Evolutionary conservation across 2,797 vertebrate genomes (phyloP).

Genomic region (Huso huso): DNA sequence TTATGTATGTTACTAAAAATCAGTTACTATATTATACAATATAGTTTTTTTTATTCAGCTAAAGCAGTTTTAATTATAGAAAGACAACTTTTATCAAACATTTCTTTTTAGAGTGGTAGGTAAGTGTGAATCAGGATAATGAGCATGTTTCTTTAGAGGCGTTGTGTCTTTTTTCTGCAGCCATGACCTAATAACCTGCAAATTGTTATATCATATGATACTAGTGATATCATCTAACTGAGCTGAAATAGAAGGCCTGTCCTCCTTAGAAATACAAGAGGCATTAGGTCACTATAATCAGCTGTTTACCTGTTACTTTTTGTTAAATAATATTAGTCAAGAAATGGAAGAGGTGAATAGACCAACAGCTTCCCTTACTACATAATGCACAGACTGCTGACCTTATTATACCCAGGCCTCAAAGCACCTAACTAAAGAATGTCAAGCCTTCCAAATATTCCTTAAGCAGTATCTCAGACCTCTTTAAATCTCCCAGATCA

Average conservation of each 20-base stretch:
- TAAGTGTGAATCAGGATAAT: no score
- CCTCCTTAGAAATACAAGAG: background rate
- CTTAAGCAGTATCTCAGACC: no score
- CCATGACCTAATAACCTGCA: background rate
- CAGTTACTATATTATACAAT: no score
- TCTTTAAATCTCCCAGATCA: no score
- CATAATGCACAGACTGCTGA: constrained; percentile 22
- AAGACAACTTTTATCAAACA: no score
- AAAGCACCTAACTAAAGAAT: no score
- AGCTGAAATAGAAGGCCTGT: background rate
- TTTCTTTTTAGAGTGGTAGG: no score
- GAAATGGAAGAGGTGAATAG: constrained; percentile 11
- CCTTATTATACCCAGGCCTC: constrained; percentile 18
- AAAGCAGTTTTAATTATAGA: no score
- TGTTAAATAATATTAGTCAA: constrained; percentile 16
- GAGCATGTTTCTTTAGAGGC: no score
- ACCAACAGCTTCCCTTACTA: constrained; percentile 13
- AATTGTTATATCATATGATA: constrained; percentile 5
- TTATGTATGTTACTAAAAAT: no score
- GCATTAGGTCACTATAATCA: constrained; percentile 13
- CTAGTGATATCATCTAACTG: background rate
- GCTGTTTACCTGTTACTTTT: constrained; percentile 15
- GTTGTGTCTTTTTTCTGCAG: background rate
- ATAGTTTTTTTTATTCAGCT: no score
- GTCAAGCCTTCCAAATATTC: no score